These are phyloP conservation scores for Tenthredo notha DNA, from an alignment of 2,888 invertebrate species.

Conservation along the genomic window DNA sequence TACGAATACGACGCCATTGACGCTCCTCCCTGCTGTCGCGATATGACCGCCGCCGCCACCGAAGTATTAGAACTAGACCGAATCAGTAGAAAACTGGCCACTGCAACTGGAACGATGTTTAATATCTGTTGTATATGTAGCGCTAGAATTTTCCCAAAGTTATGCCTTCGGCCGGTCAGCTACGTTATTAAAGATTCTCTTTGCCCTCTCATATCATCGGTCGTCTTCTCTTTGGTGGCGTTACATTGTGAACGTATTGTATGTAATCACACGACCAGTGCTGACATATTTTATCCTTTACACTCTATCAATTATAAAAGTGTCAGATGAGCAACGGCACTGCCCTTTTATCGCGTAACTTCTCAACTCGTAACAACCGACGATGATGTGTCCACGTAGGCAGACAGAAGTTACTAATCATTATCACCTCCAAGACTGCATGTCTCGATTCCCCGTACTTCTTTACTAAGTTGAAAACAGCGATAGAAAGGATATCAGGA, in stretches of 20 bases:
- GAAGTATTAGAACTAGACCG: constrained; percentile 47
- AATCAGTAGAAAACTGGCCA: constrained; percentile 42
- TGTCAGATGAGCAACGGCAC: constrained; percentile 30
- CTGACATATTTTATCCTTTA: not conserved
- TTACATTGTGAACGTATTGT: constrained; percentile 6
- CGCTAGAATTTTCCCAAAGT: constrained; percentile 33
- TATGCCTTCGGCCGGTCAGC: not conserved
- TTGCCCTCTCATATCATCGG: not conserved
- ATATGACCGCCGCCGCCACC: constrained; percentile 49
- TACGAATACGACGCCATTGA: constrained; percentile 51
- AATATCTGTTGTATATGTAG: not conserved
- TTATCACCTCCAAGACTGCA: not conserved
- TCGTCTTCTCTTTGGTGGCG: not conserved
- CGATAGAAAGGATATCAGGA: constrained; percentile 42
- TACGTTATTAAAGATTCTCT: not conserved
- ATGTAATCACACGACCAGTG: constrained; percentile 8
- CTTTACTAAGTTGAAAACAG: not conserved
- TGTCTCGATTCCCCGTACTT: constrained; percentile 26
- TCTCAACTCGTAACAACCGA: constrained; percentile 5
- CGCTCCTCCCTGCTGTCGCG: constrained; percentile 42
- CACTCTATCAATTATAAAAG: not conserved
- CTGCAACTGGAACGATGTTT: constrained; percentile 38
- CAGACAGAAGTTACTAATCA: constrained; percentile 27
- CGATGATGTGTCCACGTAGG: constrained; percentile 10
- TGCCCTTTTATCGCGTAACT: constrained; percentile 48